Base-by-base conservation (phyloP, 2,888 invertebrate species). In the Caenorhabditis japonica region DNA sequence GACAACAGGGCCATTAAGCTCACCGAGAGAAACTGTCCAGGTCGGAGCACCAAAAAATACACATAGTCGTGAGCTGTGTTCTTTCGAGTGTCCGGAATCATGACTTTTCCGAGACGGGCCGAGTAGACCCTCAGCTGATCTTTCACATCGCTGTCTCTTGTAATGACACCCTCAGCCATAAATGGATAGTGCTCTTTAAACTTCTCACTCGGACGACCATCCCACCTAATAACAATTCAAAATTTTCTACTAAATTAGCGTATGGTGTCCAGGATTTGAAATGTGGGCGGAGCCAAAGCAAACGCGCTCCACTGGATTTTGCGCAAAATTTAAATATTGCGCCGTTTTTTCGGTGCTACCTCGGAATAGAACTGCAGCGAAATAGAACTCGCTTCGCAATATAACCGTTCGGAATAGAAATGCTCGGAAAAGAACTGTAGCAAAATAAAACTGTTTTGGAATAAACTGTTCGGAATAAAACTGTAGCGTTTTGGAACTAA, bases 141-240 rank as follows among this genome's bases (percentile, higher is more conserved):
- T 0, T 47, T 21, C 3, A 49, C 7, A 13, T 56, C 46, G 13
- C 25, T 23, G 17, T 64, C 64, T 21, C 39, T 55, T 39, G 53
- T 49, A 36, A 64, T 23, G 12, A 56, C 56, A 33, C 64, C 64
- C 36, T 64, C 64, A 1, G 49, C 55, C 7, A 55, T 10, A 33
- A 41, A 64, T 4, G 64, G 64, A 15, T 49, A 64, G 3, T 23
- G 23, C 19, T 38, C 30, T 13, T 64, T 64, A 49, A 39, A 64
- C 21, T 64, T 64, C 25, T 23, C 4, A 23, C 47, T 44, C 15
- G 55, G 55, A 56, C 13, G 5, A 10, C 39, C 38, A 8, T 56
- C 38, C 27, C 46, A 64, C 5, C 64, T 64, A 33, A 23, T 55
- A 47, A 8, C 19, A 8, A 39, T 17, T 3, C 3, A 17, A 4